These are phyloP conservation scores for Zoanthus sansibaricus DNA, from an alignment of 92 coral and sea anemone species.

Conservation along the genomic window DNA sequence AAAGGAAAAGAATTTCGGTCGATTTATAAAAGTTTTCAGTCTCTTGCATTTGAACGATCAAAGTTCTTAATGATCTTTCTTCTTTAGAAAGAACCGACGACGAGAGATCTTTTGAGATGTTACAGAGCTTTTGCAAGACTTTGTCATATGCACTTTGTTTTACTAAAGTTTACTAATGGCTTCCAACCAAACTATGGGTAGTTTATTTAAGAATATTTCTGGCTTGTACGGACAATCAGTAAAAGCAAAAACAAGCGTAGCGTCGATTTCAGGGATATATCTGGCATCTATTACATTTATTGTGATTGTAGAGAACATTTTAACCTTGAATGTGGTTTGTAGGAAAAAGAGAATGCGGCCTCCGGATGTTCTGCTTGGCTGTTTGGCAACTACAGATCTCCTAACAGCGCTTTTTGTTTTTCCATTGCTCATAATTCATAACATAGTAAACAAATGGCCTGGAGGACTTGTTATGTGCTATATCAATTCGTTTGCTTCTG, in stretches of 20 bases:
- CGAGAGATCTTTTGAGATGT: neutral
- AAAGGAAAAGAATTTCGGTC: neutral
- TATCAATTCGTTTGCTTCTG: conserved; percentile 52
- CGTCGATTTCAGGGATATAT: conserved; percentile 61
- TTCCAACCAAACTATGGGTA: conserved; percentile 25
- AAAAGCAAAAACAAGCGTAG: neutral
- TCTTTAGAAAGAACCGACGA: too few species aligned
- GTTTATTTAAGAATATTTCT: conserved; percentile 11
- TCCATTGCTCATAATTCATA: conserved; percentile 50
- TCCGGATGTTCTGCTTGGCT: conserved; percentile 64
- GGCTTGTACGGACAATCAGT: neutral
- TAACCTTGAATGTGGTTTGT: conserved; percentile 60
- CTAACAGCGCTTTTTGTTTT: conserved; percentile 63
- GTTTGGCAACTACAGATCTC: conserved; percentile 57
- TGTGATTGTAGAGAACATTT: conserved; percentile 50
- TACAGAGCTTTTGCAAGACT: neutral
- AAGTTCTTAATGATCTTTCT: neutral
- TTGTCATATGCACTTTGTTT: neutral
- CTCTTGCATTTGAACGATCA: neutral
- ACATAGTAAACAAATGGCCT: conserved; percentile 48
- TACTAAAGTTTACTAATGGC: conserved; percentile 21
- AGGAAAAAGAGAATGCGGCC: conserved; percentile 69
- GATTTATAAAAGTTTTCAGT: neutral
- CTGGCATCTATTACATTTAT: conserved; percentile 58
- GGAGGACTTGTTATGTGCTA: conserved; percentile 62